These are phyloP conservation scores for Leptosomus discolor DNA, from an alignment of 2,113 vertebrate species.

Conservation along the genomic window DNA sequence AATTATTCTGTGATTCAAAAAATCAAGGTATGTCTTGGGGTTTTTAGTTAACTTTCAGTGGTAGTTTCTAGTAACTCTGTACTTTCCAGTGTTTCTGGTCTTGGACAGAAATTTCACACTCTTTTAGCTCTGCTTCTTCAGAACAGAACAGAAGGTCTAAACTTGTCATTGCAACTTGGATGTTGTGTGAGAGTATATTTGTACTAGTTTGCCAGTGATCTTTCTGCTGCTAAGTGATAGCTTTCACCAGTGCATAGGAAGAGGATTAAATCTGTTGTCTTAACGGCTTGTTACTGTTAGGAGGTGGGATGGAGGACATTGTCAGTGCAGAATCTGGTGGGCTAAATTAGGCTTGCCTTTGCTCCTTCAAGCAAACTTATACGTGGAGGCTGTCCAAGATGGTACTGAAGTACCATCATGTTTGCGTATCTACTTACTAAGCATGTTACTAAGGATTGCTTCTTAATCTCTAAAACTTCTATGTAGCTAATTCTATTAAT, in stretches of 20 bases:
- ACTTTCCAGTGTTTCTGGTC: not conserved
- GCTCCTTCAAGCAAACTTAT: accelerated
- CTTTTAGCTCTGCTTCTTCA: not conserved
- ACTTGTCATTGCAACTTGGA: not conserved
- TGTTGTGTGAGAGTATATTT: not conserved
- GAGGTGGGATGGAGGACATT: not conserved
- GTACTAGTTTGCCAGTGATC: not conserved
- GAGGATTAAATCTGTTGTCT: not conserved
- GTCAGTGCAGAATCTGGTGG: not conserved
- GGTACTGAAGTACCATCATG: not conserved
- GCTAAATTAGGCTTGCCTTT: not conserved
- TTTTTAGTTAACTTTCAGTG: not conserved
- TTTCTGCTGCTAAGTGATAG: not conserved
- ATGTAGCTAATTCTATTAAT: not conserved
- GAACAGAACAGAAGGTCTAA: not conserved
- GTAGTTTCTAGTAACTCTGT: not conserved
- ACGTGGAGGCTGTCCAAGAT: not conserved
- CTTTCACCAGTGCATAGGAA: not conserved
- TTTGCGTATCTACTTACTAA: not conserved
- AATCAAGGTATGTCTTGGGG: accelerated
- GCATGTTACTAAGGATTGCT: not conserved
- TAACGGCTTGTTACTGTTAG: not conserved
- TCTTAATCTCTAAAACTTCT: not conserved
- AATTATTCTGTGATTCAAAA: too few species aligned
- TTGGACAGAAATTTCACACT: not conserved